A percentile compares a stretch with the other conserved stretches of the same genome.
These are phyloP conservation scores for Planococcus citri DNA, from an alignment of 1,140 invertebrate species.

Conservation along the genomic window DNA sequence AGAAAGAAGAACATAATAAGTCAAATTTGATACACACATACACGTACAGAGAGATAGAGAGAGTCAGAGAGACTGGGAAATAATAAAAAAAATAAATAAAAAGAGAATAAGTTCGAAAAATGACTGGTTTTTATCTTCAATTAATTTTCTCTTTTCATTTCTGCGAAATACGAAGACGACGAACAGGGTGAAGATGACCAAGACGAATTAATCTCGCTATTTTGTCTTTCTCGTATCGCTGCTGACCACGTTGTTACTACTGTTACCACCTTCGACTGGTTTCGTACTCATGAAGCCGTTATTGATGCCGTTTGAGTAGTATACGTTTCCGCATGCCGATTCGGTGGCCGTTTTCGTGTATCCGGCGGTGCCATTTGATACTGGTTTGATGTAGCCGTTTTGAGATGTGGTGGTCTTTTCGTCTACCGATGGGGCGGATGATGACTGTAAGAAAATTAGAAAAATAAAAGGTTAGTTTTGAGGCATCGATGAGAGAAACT, in stretches of 20 bases:
- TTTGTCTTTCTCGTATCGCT: slow-evolving; percentile 5
- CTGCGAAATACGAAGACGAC: background rate
- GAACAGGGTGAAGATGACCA: too few species aligned
- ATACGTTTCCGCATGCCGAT: slow-evolving; percentile 30
- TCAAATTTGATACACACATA: background rate
- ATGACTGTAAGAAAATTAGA: too few species aligned
- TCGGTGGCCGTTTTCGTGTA: slow-evolving; percentile 8
- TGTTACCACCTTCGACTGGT: background rate
- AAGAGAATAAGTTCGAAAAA: slow-evolving; percentile 5
- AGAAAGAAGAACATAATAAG: background rate
- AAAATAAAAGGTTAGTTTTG: too few species aligned
- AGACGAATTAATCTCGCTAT: background rate
- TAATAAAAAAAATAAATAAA: background rate
- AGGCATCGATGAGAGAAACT: too few species aligned
- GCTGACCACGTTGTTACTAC: background rate
- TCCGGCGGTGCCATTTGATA: background rate
- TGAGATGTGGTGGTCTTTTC: background rate
- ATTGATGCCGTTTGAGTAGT: slow-evolving; percentile 50
- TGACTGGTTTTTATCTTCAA: background rate
- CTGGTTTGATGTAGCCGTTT: background rate
- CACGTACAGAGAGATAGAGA: background rate
- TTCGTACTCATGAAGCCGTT: slow-evolving; percentile 43
- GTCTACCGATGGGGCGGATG: background rate
- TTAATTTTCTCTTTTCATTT: background rate
- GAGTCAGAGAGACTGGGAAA: background rate